Conservation (phyloP, 2,888 invertebrate genomes). For the Andrena bucephala region DNA sequence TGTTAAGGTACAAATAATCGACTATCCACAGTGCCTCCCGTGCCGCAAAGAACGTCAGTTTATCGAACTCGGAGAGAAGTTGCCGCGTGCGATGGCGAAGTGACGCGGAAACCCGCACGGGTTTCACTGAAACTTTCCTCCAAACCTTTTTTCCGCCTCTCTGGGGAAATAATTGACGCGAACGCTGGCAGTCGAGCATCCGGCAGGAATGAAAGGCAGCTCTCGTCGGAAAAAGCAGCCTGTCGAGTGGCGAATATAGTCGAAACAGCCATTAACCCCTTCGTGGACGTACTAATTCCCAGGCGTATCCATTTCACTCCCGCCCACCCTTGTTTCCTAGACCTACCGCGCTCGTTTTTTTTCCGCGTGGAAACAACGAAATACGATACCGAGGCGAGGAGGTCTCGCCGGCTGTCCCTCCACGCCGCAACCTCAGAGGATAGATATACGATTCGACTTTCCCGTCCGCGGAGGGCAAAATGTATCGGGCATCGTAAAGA, state of each 20-base stretch:
- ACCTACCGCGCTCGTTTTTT: neutral
- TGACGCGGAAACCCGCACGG: neutral
- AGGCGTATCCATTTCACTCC: slow-evolving; percentile 48
- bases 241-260: slow-evolving; percentile 46
- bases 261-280: slow-evolving; percentile 54
- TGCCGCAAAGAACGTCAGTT: neutral
- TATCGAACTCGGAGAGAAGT: neutral
- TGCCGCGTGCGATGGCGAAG: neutral
- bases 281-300: slow-evolving; percentile 49
- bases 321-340: neutral
- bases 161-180: slow-evolving; percentile 27
- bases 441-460: slow-evolving; percentile 29
- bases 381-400: slow-evolving; percentile 29
- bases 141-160: neutral
- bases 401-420: neutral
- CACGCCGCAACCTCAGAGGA: neutral
- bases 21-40: neutral
- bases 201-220: slow-evolving; percentile 10
- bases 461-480: no score
- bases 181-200: slow-evolving; percentile 2
- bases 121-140: slow-evolving; percentile 1
- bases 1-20: neutral
- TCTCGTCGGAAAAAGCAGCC: slow-evolving; percentile 36
- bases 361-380: slow-evolving; percentile 27
- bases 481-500: no score